Evolutionary conservation across 2,888 invertebrate genomes (phyloP).

Genomic region (Protula sp.): DNA sequence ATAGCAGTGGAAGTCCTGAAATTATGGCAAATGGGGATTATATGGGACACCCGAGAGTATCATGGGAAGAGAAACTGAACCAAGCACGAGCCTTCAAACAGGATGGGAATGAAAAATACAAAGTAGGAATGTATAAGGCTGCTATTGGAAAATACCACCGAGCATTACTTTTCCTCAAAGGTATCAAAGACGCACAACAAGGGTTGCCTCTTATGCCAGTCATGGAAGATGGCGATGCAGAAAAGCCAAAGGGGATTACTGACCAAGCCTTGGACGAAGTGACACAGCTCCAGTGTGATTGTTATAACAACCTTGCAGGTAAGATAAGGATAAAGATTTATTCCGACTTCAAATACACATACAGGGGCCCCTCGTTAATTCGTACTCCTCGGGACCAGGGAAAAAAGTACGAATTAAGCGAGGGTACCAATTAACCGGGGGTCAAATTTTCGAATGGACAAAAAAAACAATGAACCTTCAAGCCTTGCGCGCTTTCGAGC

Average conservation of each 20-base stretch:
- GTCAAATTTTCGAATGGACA: too few species aligned
- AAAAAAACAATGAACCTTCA: too few species aligned
- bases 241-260: neutral
- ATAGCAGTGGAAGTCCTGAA: neutral
- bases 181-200: conserved; percentile 6
- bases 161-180: conserved; percentile 32
- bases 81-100: conserved; percentile 36
- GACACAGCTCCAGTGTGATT: conserved; percentile 32
- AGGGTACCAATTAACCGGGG: too few species aligned
- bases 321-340: too few species aligned
- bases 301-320: conserved; percentile 50
- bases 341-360: too few species aligned
- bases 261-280: conserved; percentile 2
- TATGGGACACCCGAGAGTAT: conserved; percentile 6
- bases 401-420: too few species aligned
- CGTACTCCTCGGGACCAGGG: too few species aligned
- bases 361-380: too few species aligned
- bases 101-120: conserved; percentile 43
- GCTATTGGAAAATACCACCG: conserved; percentile 48
- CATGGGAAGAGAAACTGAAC: conserved; percentile 27
- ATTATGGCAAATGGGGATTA: neutral
- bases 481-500: too few species aligned
- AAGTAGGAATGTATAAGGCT: conserved; percentile 30
- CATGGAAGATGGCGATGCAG: conserved; percentile 1
- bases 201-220: neutral